Evolutionary conservation across 1,140 invertebrate species (phyloP), one percentile per base, ranked within the genome.

Genomic region (Nasonia vitripennis): DNA sequence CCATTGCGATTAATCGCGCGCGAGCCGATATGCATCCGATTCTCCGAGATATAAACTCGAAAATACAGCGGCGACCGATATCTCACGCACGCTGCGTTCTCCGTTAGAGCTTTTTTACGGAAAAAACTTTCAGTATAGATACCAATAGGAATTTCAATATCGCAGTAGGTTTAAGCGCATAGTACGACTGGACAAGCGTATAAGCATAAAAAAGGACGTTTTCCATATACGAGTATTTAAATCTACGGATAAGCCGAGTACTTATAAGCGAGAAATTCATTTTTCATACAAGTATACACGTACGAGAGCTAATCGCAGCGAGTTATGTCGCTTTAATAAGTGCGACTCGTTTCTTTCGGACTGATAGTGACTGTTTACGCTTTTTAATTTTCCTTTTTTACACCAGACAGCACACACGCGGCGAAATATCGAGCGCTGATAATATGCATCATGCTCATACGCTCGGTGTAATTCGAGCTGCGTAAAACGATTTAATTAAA

Each of bases 61-160:
- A 67, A 62, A 78, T 34, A 67, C 1, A 78, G 48, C 55, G 1
- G 14, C 20, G 11, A 62, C 1, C 23, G 48, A n/a, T 31, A 34
- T 80, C 3, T 20, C 34, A 45, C 77, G 27, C 34, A 7, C 27
- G 27, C 78, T 68, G 78, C 62, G 68, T 80, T 80, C 62, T n/a
- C 17, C 27, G n/a, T 23, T n/a, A 17, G 51, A 79, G 17, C 7
- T 37, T 79, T 45, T 79, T 37, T 6, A 27, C 27, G 31, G 34
- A 62, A 67, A 0, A 45, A 45, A 9, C 41, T 9, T 10, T 7
- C 41, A 37, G 41, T 27, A 45, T 7, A 45, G 41, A 27, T 9
- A 45, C 41, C 1, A 45, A 45, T 45, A 45, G 41, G 41, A 45
- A 45, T 45, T 45, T 45, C 41, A 45, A 45, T 45, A 45, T 45